Conservation (phyloP, 2,797 vertebrate genomes). For the Buceros bicornis region DNA sequence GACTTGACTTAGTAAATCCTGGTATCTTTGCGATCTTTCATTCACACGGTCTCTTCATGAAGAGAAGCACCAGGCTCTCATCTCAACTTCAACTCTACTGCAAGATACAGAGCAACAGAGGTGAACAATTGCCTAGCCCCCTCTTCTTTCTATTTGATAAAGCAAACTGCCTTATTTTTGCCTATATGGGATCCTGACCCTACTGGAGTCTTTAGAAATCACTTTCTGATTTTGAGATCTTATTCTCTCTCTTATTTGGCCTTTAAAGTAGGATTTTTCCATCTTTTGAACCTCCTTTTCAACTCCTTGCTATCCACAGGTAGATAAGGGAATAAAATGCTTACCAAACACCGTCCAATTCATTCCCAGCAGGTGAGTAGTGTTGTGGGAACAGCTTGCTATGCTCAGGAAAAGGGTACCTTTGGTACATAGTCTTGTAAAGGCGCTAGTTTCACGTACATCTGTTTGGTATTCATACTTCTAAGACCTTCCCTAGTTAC, state of each 20-base stretch:
- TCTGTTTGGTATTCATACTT: not conserved
- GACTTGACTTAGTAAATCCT: conserved; percentile 67
- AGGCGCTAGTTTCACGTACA: rapidly evolving
- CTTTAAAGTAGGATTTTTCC: not conserved
- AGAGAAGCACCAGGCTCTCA: not conserved
- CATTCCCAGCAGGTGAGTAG: not conserved
- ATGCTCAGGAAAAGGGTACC: not conserved
- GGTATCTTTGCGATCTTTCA: conserved; percentile 41
- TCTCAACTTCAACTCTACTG: not conserved
- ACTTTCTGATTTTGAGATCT: not conserved
- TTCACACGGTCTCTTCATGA: not conserved
- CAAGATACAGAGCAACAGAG: not conserved
- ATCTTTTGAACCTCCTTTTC: not conserved
- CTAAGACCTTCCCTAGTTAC: not conserved
- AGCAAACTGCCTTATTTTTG: not conserved
- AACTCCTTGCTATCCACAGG: not conserved
- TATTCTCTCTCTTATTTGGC: not conserved
- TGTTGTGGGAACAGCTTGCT: not conserved
- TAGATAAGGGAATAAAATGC: not conserved
- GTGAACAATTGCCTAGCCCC: not conserved
- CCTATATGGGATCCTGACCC: not conserved
- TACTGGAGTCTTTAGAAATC: not conserved
- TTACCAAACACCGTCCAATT: not conserved
- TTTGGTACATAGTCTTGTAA: not conserved
- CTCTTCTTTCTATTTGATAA: not conserved